Evolutionary conservation across 2,888 invertebrate genomes (phyloP), one percentile per base, ranked within the genome.

Genomic region (Globia sparganii): DNA sequence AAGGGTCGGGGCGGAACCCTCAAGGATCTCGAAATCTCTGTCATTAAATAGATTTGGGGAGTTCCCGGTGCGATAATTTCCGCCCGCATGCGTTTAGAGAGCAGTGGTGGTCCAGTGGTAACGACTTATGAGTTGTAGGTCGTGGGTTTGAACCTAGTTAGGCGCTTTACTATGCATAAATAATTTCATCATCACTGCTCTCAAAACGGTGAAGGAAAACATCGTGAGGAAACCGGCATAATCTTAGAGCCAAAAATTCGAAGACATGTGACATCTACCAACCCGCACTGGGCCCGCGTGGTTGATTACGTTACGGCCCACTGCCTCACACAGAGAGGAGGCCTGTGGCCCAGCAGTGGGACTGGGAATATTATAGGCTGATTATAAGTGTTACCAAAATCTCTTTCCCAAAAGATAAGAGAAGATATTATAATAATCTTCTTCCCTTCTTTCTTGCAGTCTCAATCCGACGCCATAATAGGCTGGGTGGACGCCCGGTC

Each of bases 381-480:
- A 46, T 49, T 31, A 1, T 59, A 4, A 34, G 31, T 61, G 21
- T 21, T 34, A 43, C 8, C 13, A 43, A 43, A 21, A 21, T 21
- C 0, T 28, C 6, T 13, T 43, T 13, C 28, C 13, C 28, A 43
- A 66, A 43, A 66, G 6, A 4, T 61, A 11, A 31, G 13, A 43
- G n/a, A 2, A 25, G 31, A 11, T 18, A 61, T 34, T 61, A 61
- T 6, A 59, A 59, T 59, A 61, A 68, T 61, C 21, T 6, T n/a
- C 1, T 11, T 0, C n/a, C 3, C 25, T 25, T 53, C 3, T 28
- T 69, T 3, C 18, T 92, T 92, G 0, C 93, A 98, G 98, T 97
- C 98, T 0, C 98, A 99, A 96, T 98, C 99, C 0, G 99, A 99
- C 92, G 98, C 98, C 0, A 97, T 99, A 37, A 97, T 99, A 34